Percentiles rank a stretch among this genome's conserved stretches.
Evolutionary conservation across 2,113 vertebrate species (phyloP).

Genomic region (Anguilla japonica): DNA sequence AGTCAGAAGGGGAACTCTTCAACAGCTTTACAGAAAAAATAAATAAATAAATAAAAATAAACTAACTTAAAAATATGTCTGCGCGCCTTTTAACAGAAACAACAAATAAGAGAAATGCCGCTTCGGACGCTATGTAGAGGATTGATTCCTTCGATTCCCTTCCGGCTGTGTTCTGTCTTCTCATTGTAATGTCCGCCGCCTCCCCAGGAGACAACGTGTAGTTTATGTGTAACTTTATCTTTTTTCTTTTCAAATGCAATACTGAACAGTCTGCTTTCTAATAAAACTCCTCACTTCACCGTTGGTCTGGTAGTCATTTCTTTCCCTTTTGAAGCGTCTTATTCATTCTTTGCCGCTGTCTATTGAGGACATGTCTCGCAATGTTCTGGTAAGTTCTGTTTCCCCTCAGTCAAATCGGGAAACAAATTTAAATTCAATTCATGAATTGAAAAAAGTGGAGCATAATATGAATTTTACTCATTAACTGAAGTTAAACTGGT

Average conservation of each 20-base stretch:
- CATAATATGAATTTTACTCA: too few species aligned
- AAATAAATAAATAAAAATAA: slow-evolving; percentile 35
- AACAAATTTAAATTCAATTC: too few species aligned
- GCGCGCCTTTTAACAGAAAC: slow-evolving; percentile 66
- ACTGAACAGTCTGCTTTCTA: slow-evolving; percentile 74
- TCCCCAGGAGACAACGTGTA: slow-evolving; percentile 56
- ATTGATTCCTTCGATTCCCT: slow-evolving; percentile 60
- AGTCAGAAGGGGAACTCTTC: slow-evolving; percentile 22
- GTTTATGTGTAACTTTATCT: slow-evolving; percentile 54
- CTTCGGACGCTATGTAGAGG: slow-evolving; percentile 64
- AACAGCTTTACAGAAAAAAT: slow-evolving; percentile 56
- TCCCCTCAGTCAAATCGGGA: too few species aligned
- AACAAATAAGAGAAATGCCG: slow-evolving; percentile 67
- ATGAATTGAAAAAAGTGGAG: too few species aligned
- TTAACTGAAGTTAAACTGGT: too few species aligned
- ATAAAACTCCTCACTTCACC: slow-evolving; percentile 75
- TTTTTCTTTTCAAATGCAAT: slow-evolving; percentile 74
- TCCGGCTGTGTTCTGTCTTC: slow-evolving; percentile 51
- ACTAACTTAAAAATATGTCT: slow-evolving; percentile 55
- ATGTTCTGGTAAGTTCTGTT: too few species aligned
- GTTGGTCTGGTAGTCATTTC: slow-evolving; percentile 17
- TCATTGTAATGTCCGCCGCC: slow-evolving; percentile 22
- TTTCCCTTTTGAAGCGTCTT: slow-evolving; percentile 7
- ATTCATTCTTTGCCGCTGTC: background rate
- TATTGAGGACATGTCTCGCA: too few species aligned